Conservation (phyloP, 2,797 vertebrate genomes). For the Rhadinocentrus ornatus region DNA sequence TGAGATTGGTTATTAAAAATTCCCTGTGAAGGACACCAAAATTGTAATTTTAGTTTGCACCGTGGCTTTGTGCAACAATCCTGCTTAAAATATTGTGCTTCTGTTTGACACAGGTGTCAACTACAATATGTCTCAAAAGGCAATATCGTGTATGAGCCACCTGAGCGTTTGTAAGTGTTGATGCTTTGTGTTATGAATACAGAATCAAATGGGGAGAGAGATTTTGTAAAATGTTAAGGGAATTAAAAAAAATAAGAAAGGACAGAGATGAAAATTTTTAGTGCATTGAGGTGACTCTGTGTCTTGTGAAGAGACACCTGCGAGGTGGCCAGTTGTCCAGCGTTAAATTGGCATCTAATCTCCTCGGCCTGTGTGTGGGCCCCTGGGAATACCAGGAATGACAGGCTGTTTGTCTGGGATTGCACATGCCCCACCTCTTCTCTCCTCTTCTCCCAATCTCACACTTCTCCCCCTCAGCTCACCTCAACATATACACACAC, state of each 20-base stretch:
- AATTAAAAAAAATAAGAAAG: slow-evolving; percentile 49
- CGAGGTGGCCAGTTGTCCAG: slow-evolving; percentile 71
- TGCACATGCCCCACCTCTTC: slow-evolving; percentile 68
- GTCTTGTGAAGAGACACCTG: slow-evolving; percentile 77
- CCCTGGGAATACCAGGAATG: slow-evolving; percentile 77
- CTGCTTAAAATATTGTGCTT: slow-evolving; percentile 44
- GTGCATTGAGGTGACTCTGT: slow-evolving; percentile 79
- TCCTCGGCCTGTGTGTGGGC: slow-evolving; percentile 65
- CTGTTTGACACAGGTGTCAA: slow-evolving; percentile 63
- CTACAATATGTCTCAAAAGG: slow-evolving; percentile 47
- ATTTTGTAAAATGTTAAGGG: slow-evolving; percentile 41
- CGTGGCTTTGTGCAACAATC: slow-evolving; percentile 24
- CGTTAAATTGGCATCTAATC: slow-evolving; percentile 84
- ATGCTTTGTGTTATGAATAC: slow-evolving; percentile 61
- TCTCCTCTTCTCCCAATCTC: slow-evolving; percentile 52
- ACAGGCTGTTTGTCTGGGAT: slow-evolving; percentile 85
- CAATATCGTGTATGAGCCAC: slow-evolving; percentile 43
- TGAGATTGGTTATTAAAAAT: slow-evolving; percentile 77
- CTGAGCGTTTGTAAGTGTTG: slow-evolving; percentile 34
- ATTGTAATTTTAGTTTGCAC: slow-evolving; percentile 59
- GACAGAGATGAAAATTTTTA: slow-evolving; percentile 56
- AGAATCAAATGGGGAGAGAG: slow-evolving; percentile 29
- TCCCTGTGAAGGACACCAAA: slow-evolving; percentile 52
- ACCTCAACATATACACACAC: background rate
- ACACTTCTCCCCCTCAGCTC: slow-evolving; percentile 22